phyloP scores from a whole-genome alignment of 1,140 invertebrate species.

The Sarcophaga peregrina region DNA sequence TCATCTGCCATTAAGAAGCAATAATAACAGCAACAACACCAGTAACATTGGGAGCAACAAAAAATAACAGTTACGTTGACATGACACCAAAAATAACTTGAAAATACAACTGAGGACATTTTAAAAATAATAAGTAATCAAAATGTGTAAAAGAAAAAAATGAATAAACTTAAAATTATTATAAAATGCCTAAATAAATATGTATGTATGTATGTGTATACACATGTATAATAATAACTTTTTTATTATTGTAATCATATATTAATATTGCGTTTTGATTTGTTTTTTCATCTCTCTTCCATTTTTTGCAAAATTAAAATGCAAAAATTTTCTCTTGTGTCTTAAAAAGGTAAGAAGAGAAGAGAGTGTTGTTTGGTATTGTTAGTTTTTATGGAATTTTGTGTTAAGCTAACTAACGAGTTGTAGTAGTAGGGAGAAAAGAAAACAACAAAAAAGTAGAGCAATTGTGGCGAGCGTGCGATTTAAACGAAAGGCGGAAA shows the following conservation, averaged over 20 bases:
- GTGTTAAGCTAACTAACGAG: not conserved
- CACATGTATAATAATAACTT: no score
- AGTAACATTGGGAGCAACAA: not conserved
- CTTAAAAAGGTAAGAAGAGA: no score
- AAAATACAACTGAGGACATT: not conserved
- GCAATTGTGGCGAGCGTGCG: slow-evolving; percentile 33
- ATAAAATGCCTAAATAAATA: no score
- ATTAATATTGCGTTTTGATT: no score
- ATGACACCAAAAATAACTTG: not conserved
- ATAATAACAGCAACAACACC: slow-evolving; percentile 9
- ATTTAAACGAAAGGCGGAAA: slow-evolving; percentile 40
- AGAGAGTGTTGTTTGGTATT: no score
- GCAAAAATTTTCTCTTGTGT: no score
- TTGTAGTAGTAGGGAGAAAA: not conserved
- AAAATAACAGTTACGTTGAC: not conserved
- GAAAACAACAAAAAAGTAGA: not conserved
- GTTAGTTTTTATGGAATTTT: no score
- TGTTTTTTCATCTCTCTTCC: no score
- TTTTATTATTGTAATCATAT: no score
- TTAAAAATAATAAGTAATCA: not conserved
- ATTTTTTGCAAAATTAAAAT: no score
- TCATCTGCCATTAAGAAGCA: not conserved
- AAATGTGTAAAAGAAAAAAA: not conserved
- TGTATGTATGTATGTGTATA: no score
- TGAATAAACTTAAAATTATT: no score